Evolutionary conservation across 2,888 invertebrate species (phyloP).

Genomic region (Laothoe populi): DNA sequence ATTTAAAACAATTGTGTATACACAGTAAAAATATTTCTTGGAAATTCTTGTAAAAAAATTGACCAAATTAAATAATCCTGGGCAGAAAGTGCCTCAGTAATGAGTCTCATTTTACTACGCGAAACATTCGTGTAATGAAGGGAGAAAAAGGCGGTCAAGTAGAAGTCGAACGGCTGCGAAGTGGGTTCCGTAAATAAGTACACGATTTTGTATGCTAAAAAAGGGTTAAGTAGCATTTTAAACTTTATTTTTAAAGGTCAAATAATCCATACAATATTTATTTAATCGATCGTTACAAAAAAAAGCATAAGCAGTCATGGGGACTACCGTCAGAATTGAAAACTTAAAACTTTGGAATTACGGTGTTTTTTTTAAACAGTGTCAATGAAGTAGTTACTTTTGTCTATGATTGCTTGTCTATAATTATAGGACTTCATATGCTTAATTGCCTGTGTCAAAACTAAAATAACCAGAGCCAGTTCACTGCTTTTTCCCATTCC

Average conservation of each 20-base stretch:
- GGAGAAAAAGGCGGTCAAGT: conserved; percentile 35
- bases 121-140: conserved; percentile 41
- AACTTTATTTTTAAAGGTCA: background rate
- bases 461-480: too few relatives aligned
- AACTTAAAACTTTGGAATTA: too few relatives aligned
- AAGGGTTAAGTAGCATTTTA: background rate
- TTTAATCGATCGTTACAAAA: too few relatives aligned
- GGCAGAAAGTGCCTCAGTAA: conserved; percentile 34
- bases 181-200: conserved; percentile 4
- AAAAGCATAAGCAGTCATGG: too few relatives aligned
- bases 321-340: too few relatives aligned
- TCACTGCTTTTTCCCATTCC: too few relatives aligned
- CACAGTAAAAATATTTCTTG: conserved; percentile 8
- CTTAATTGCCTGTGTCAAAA: too few relatives aligned
- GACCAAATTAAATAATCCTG: conserved; percentile 17
- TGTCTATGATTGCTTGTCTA: too few relatives aligned
- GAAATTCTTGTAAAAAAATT: conserved; percentile 19
- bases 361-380: too few relatives aligned
- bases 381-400: too few relatives aligned
- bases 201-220: background rate
- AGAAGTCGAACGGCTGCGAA: conserved; percentile 4
- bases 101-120: conserved; percentile 43
- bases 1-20: conserved; percentile 6
- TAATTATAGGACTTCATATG: too few relatives aligned
- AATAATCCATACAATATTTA: too few relatives aligned